A percentile compares a stretch with the other conserved stretches of the same genome.
Evolutionary conservation across 2,888 invertebrate genomes (phyloP).

Genomic region (Apeira syringaria): DNA sequence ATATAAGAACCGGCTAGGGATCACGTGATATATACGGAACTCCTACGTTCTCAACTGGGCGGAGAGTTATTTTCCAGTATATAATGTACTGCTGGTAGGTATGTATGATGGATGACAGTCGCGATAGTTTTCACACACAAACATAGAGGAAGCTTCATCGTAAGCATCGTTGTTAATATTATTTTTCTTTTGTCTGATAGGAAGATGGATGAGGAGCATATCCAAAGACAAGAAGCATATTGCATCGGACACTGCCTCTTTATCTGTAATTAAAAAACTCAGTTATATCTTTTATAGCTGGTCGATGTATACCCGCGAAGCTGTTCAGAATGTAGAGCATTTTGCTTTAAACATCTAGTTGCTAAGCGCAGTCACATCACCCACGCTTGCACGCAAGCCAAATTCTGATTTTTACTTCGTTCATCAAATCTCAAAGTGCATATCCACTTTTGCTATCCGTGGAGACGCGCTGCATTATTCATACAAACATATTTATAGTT

Average conservation of each 20-base stretch:
- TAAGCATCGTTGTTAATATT: too few relatives aligned
- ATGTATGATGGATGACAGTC: conserved; percentile 3
- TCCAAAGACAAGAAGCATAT: conserved; percentile 12
- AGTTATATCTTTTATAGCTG: conserved; percentile 45
- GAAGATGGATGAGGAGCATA: too few relatives aligned
- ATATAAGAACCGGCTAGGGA: too few relatives aligned
- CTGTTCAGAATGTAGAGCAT: conserved; percentile 50
- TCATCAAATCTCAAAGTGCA: conserved; percentile 33
- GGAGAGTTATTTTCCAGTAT: too few relatives aligned
- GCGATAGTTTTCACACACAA: conserved; percentile 8
- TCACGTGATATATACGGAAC: too few relatives aligned
- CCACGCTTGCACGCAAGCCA: conserved; percentile 55
- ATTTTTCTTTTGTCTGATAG: too few relatives aligned
- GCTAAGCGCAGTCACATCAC: conserved; percentile 59
- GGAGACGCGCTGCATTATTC: conserved; percentile 18
- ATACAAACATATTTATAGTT: conserved; percentile 30
- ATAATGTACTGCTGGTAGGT: not conserved
- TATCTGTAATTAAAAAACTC: conserved; percentile 13
- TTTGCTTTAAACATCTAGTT: conserved; percentile 60
- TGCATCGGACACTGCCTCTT: conserved; percentile 23
- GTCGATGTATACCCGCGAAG: conserved; percentile 41
- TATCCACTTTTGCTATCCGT: conserved; percentile 32
- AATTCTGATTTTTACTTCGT: conserved; percentile 46
- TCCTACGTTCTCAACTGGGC: too few relatives aligned
- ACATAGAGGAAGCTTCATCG: too few relatives aligned